phyloP scores from a whole-genome alignment of 2,888 invertebrate genomes.

The Julus scanicus region DNA sequence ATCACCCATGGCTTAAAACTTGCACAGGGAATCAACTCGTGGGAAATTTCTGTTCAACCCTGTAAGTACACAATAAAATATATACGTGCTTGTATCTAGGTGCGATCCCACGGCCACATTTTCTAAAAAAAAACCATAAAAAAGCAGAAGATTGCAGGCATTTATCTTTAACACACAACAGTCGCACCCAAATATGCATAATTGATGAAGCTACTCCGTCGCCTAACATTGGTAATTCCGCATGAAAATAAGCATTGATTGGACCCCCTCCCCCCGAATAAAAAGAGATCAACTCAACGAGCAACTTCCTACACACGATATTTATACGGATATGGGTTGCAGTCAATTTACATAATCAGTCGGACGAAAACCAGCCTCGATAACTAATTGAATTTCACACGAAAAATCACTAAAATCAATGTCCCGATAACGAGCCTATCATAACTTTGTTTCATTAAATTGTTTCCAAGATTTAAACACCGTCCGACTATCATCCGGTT shows the following conservation, averaged over 20 bases:
- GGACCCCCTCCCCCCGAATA: slow-evolving; percentile 45
- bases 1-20: too few relatives aligned
- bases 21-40: too few relatives aligned
- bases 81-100: neutral
- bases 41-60: neutral
- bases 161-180: slow-evolving; percentile 48
- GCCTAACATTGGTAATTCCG: slow-evolving; percentile 53
- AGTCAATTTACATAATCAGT: slow-evolving; percentile 11
- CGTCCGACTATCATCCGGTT: slow-evolving; percentile 5
- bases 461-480: neutral
- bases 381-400: neutral
- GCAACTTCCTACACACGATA: slow-evolving; percentile 17
- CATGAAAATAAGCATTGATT: slow-evolving; percentile 55
- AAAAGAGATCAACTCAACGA: slow-evolving; percentile 32
- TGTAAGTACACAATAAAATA: neutral
- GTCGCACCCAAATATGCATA: slow-evolving; percentile 50
- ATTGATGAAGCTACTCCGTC: slow-evolving; percentile 52
- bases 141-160: neutral
- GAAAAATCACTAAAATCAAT: slow-evolving; percentile 34
- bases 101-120: neutral
- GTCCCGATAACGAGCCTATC: neutral
- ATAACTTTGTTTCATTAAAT: neutral
- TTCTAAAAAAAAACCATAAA: neutral
- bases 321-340: slow-evolving; percentile 37
- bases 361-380: neutral